Evolutionary conservation across 2,888 invertebrate genomes (phyloP), one percentile per base, ranked within the genome.

Genomic region (Melikaiella ostensackeni): DNA sequence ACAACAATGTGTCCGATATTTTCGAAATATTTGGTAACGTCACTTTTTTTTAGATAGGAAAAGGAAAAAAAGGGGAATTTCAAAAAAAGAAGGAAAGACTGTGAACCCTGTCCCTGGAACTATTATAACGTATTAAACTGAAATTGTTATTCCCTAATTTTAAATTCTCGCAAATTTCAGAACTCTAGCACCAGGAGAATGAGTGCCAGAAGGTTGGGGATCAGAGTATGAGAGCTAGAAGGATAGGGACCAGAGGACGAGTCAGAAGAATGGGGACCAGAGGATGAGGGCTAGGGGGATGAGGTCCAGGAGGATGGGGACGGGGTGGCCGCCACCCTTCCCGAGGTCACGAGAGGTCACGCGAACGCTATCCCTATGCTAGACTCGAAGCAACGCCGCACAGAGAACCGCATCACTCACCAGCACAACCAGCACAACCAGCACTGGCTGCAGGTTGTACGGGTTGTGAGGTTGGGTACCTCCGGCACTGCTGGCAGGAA

Each of bases 291-390:
- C 11, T 13, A 5, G 30, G 33, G 55, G 70, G 70, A 70, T 70
- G 70, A 21, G 63, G 9, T 5, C 24, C n/a, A 55, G 55, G 21
- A 64, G 63, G 21, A 38, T 24, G 63, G 77, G 64, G 13, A 27
- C 5, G 61, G 11, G 61, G 64, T 46, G 42, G 77, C 35, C 76
- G 75, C 35, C 78, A 73, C 62, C 76, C 75, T 76, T 66, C 66
- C 75, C 78, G 82, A 80, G 82, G 82, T 82, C 82, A 82, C 80
- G 77, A 70, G 87, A 86, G 88, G 86, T 87, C 88, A 86, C 80
- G 83, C 83, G 81, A 86, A 86, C 82, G 85, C 85, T 83, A 86
- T 83, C 82, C 84, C 82, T 73, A 79, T 79, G 80, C 78, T 78
- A 70, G 75, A 64, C 76, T 55, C 79, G 64, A 59, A 59, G 16